These are phyloP conservation scores for Bellardia bayeri DNA, from an alignment of 2,888 invertebrate species.

Conservation along the genomic window DNA sequence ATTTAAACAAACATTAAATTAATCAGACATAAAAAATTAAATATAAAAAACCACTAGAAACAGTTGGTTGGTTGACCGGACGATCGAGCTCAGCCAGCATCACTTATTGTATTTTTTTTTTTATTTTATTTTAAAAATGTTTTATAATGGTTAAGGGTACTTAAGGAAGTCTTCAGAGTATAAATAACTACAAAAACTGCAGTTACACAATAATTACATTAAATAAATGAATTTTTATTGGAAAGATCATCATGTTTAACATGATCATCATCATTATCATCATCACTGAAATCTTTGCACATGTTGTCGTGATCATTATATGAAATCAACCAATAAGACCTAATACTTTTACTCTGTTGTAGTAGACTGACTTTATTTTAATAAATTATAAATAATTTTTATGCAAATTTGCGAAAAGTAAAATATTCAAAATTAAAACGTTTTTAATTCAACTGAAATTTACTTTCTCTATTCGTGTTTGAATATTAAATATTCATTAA, in stretches of 20 bases:
- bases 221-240: slow-evolving; percentile 48
- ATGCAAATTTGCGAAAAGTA: neutral
- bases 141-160: slow-evolving; percentile 59
- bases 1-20: slow-evolving; percentile 69
- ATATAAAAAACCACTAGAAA: slow-evolving; percentile 20
- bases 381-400: neutral
- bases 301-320: neutral
- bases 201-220: slow-evolving; percentile 13
- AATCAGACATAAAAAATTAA: slow-evolving; percentile 62
- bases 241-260: slow-evolving; percentile 10
- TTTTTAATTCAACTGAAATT: slow-evolving; percentile 30
- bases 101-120: slow-evolving; percentile 30
- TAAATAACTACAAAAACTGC: slow-evolving; percentile 24
- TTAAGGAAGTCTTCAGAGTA: slow-evolving; percentile 66
- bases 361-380: neutral
- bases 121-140: neutral
- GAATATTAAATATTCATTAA: slow-evolving; percentile 36
- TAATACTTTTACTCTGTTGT: neutral
- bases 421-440: slow-evolving; percentile 18
- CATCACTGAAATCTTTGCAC: slow-evolving; percentile 10
- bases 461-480: slow-evolving; percentile 58
- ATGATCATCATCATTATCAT: slow-evolving; percentile 25
- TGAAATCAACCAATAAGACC: neutral
- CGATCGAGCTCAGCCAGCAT: slow-evolving; percentile 45
- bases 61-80: slow-evolving; percentile 25